Percentiles rank a stretch among this genome's conserved stretches.
Conservation (phyloP, 2,888 invertebrate genomes). For the Strigamia maritima region DNA sequence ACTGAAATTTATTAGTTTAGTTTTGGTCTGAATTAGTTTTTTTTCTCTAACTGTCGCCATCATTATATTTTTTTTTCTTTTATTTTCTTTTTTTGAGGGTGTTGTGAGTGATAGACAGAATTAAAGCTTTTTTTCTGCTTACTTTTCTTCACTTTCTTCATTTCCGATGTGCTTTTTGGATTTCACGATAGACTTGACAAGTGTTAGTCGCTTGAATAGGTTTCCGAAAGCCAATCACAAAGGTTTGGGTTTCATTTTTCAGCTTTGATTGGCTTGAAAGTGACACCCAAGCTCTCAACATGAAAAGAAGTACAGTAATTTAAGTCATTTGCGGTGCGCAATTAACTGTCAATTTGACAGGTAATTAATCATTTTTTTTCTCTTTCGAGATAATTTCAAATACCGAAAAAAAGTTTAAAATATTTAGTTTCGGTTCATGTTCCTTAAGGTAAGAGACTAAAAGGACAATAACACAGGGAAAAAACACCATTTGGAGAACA, state of each 20-base stretch:
- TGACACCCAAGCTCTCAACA: not conserved
- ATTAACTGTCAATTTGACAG: constrained; percentile 13
- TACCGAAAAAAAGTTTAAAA: not conserved
- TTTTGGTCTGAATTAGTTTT: not conserved
- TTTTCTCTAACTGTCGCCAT: not conserved
- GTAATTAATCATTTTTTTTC: not conserved
- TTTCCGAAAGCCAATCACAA: constrained; percentile 7
- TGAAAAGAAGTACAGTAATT: constrained; percentile 14
- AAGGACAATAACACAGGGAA: not conserved
- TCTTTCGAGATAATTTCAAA: not conserved
- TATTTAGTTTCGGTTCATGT: not conserved
- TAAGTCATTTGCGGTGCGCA: not conserved
- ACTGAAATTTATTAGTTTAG: no score
- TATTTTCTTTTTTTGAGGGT: not conserved
- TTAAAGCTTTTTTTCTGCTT: not conserved
- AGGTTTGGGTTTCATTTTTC: constrained; percentile 9
- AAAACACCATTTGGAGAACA: not conserved
- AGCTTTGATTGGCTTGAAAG: constrained; percentile 21
- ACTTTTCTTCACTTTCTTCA: not conserved
- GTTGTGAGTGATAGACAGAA: not conserved
- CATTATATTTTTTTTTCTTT: constrained; percentile 1
- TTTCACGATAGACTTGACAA: constrained; percentile 16
- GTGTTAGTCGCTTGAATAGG: constrained; percentile 2
- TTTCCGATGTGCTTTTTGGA: constrained; percentile 11
- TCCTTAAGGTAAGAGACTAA: not conserved